Conservation (phyloP, 2,888 invertebrate genomes). For the Agonopterix alstromeriana region DNA sequence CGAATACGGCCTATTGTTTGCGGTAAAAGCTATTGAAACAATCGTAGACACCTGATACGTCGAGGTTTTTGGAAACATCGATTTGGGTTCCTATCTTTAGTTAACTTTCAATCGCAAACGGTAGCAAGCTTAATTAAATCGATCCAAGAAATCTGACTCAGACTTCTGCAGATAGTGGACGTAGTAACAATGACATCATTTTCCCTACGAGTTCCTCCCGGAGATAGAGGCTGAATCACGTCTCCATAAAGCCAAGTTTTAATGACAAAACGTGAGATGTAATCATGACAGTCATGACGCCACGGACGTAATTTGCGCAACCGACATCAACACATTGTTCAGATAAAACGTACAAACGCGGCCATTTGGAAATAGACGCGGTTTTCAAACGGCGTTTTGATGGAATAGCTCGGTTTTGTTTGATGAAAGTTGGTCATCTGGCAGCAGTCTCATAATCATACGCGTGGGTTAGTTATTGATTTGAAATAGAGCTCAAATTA, state of each 20-base stretch:
- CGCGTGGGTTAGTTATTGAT: not conserved
- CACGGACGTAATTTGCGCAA: conserved; percentile 33
- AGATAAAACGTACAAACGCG: conserved; percentile 29
- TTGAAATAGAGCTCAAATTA: too few species aligned
- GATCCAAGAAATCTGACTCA: too few species aligned
- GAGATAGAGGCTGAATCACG: conserved; percentile 21
- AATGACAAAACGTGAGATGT: conserved; percentile 17
- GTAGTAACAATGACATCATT: conserved; percentile 41
- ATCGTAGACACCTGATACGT: conserved; percentile 17
- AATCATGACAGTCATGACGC: conserved; percentile 1
- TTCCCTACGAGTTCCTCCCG: conserved; percentile 9
- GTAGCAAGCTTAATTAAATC: too few species aligned
- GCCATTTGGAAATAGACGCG: conserved; percentile 20
- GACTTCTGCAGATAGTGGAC: conserved; percentile 16
- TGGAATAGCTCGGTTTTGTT: conserved; percentile 10
- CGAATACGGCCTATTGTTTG: conserved; percentile 42
- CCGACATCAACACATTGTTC: conserved; percentile 16
- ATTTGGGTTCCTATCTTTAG: not conserved
- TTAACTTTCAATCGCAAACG: not conserved
- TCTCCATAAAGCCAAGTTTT: conserved; percentile 18
- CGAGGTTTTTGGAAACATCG: conserved; percentile 8
- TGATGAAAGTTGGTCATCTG: conserved; percentile 3
- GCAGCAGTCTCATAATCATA: not conserved
- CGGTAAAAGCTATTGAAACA: conserved; percentile 21
- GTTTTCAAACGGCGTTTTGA: conserved; percentile 23